Evolutionary conservation across 35 echinoderm and acorn worm species (phyloP), one percentile per base, ranked within the genome.

Genomic region (Heliocidaris tuberculata): DNA sequence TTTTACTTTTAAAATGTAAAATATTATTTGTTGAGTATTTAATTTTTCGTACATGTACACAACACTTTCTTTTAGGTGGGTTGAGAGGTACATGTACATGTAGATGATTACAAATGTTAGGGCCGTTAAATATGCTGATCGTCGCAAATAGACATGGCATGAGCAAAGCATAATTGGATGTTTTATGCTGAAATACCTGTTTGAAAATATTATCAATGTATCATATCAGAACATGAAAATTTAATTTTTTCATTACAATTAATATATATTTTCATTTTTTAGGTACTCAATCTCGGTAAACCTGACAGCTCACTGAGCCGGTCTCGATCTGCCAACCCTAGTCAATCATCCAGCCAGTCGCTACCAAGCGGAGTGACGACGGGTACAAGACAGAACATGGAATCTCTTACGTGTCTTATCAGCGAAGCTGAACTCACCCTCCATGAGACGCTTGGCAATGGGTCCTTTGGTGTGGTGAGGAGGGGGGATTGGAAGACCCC

Each of bases 401-500:
- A 97, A 32, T 35, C 93, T 50, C 87, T 99, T 32, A 99, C 97
- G 15, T 99, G 98, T 86, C 95, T 99, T 71, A 99, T 99, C 60
- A 96, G 98, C 47, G 98, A 99, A 85, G 31, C 96, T 56, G 97
- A 99, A 92, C 94, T 99, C 35, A 95, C 94, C 30, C 95, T 99
- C 3, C 94, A 96, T 31, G 98, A 97, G 93, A 99, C 96, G 87
- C 90, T 99, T 2, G 98, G 98, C 24, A 96, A 99, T 94, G 98
- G 98, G 8, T 99, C 98, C 8, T 99, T 99, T 95, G 98, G 98
- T 27, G 95, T 97, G 31, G 98, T 99, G 5, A 85, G 95, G 32
- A 97, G 95, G 92, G 98, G 98, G 31, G 96, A 97, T 30, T 99
- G 98, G 98, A 99, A 95, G 60, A 95, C 98, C 54, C 97, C 98